A percentile compares a stretch with the other conserved stretches of the same genome.
Conservation (phyloP, 2,888 invertebrate species). For the Melipona beecheii region DNA sequence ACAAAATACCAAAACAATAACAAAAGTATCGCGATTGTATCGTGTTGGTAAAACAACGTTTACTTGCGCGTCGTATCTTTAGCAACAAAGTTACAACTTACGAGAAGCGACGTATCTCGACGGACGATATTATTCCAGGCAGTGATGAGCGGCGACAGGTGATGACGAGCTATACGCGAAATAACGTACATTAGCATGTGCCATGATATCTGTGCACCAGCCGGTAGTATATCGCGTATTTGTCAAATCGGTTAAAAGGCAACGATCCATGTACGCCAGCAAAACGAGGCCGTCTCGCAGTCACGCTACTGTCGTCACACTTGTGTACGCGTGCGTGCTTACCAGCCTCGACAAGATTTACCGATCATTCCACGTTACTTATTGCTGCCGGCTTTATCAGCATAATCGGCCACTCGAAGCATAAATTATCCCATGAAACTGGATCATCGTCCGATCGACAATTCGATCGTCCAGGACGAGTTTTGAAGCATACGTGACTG, state of each 20-base stretch:
- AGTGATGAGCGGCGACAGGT: neutral
- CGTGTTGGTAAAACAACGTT: neutral
- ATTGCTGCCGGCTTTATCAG: conserved; percentile 67
- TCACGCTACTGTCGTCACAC: conserved; percentile 43
- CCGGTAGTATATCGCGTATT: conserved; percentile 7
- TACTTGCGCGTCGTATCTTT: neutral
- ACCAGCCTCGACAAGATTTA: conserved; percentile 63
- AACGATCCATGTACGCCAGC: neutral
- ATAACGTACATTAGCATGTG: conserved; percentile 24
- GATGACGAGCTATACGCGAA: conserved; percentile 23
- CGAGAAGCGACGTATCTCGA: conserved; percentile 1
- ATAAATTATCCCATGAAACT: conserved; percentile 67
- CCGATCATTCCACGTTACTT: conserved; percentile 68
- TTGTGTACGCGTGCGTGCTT: conserved; percentile 46
- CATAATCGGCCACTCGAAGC: conserved; percentile 63
- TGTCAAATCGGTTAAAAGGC: conserved; percentile 43
- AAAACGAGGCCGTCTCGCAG: conserved; percentile 4
- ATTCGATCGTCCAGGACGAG: conserved; percentile 56
- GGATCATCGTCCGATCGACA: conserved; percentile 62
- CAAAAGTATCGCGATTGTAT: neutral
- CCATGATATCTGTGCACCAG: neutral
- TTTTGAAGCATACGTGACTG: conserved; percentile 17
- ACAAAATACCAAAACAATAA: neutral
- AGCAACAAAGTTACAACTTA: conserved; percentile 1
- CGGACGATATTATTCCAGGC: neutral